Percentiles rank a stretch among this genome's conserved stretches.
These are phyloP conservation scores for Xestia rhomboidea DNA, from an alignment of 2,888 invertebrate genomes.

Conservation along the genomic window DNA sequence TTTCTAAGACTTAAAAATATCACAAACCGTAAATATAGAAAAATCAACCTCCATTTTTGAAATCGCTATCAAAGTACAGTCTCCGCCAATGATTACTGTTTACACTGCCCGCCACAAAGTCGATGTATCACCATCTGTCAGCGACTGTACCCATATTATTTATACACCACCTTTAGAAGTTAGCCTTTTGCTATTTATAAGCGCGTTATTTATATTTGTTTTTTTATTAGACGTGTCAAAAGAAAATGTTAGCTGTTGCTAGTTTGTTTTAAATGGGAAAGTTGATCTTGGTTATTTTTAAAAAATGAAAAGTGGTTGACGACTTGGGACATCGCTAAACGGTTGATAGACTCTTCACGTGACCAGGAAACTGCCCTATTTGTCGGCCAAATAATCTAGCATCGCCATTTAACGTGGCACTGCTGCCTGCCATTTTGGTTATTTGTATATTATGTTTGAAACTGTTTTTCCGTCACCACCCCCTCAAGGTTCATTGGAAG, in stretches of 20 bases:
- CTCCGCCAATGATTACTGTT: constrained; percentile 39
- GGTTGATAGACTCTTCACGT: no score
- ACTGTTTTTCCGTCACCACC: no score
- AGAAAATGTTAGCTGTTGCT: neutral
- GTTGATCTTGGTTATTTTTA: no score
- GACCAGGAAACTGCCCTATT: no score
- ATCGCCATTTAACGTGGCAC: no score
- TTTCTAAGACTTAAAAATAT: no score
- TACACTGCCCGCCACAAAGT: constrained; percentile 20
- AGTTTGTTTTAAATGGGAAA: neutral
- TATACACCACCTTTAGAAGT: constrained; percentile 19
- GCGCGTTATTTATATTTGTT: constrained; percentile 30
- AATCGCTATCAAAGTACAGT: constrained; percentile 24
- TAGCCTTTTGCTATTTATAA: constrained; percentile 21
- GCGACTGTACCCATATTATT: constrained; percentile 50
- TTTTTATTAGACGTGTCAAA: constrained; percentile 10
- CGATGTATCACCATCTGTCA: constrained; percentile 55
- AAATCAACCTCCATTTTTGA: neutral
- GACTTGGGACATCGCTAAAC: no score
- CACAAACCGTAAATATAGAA: neutral
- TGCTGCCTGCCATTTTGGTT: no score
- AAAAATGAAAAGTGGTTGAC: no score
- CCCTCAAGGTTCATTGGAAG: no score
- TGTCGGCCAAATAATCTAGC: no score
- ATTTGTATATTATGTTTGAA: no score